Base-by-base conservation (phyloP, 2,888 invertebrate genomes). In the Gortyna flavago region DNA sequence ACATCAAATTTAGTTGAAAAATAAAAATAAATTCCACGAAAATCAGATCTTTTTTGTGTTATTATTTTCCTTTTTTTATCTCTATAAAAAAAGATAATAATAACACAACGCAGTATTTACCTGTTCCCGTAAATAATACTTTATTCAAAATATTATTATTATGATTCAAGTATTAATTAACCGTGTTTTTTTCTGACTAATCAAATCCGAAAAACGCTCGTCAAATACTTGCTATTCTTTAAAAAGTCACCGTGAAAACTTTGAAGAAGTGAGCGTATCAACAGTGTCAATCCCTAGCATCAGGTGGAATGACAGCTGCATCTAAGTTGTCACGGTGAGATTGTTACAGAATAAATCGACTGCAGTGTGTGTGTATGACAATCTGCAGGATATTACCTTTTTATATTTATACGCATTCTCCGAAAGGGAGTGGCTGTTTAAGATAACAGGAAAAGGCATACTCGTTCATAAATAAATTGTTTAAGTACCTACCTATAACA, bases 401-500 rank as follows among this genome's bases (percentile, higher is more conserved):
- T 51, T 32, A 64, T 29, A 32, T n/a, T n/a, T n/a, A n/a, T 21
- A 54, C 48, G 61, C 64, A 76, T 83, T 83, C 72, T 76, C n/a
- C 32, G 32, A 59, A 64, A 59, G 66, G 65, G 81, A 67, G 69
- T 62, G 76, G 51, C 67, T 66, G 51, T 62, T 21, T 62, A 48
- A 41, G 41, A 61, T 84, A 84, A 48, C 69, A 81, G 85, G 85
- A 83, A 81, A 83, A 83, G 13, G 21, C 67, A 73, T 72, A 54
- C n/a, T n/a, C n/a, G n/a, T n/a, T n/a, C 64, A 61, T 72, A 72
- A 59, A 66, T 76, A 72, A 44, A 51, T 54, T 71, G 32, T 25
- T 66, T 35, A 35, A 2, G 61, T 32, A 25, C 54, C 3, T 35
- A 18, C 25, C 8, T 25, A 7, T 69, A 57, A 48, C 51, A 72